phyloP scores from a whole-genome alignment of 2,888 invertebrate species.

The Pteria penguin region DNA sequence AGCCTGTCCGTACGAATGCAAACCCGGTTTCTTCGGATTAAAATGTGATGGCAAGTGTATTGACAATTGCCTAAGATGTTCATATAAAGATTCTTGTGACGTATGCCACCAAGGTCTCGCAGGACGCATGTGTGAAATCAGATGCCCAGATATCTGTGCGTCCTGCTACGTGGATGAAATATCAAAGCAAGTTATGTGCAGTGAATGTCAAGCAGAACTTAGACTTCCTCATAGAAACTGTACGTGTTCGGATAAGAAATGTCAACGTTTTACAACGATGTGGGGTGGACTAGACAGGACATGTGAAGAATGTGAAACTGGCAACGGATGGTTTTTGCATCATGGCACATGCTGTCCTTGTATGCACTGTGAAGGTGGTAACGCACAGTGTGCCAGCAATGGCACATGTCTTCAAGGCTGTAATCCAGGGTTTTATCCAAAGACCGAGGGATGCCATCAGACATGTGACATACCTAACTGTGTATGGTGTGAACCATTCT shows the following conservation, averaged over 20 bases:
- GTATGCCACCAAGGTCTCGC: constrained; percentile 21
- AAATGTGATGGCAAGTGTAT: constrained; percentile 20
- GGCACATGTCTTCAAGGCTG: constrained; percentile 31
- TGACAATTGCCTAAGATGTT: constrained; percentile 23
- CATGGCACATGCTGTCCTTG: constrained; percentile 34
- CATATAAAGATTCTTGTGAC: constrained; percentile 9
- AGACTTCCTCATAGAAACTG: constrained; percentile 29
- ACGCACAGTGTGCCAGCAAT: constrained; percentile 13
- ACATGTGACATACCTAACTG: constrained; percentile 16
- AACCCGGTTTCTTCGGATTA: constrained; percentile 21
- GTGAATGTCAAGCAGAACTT: constrained; percentile 6
- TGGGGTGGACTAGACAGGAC: neutral
- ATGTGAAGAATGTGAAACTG: constrained; percentile 23
- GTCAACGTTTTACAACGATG: neutral
- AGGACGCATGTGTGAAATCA: constrained; percentile 22
- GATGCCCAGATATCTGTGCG: constrained; percentile 25
- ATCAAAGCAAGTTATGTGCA: constrained; percentile 12
- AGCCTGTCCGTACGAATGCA: constrained; percentile 20
- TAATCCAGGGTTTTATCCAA: constrained; percentile 26
- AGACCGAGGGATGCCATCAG: constrained; percentile 20
- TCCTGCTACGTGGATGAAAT: constrained; percentile 20
- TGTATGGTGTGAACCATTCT: constrained; percentile 22
- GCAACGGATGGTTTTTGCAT: constrained; percentile 13
- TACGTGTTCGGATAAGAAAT: constrained; percentile 21
- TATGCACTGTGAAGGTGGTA: constrained; percentile 22